Base-by-base conservation (phyloP, 1,140 invertebrate genomes). In the Mylabris phalerata region DNA sequence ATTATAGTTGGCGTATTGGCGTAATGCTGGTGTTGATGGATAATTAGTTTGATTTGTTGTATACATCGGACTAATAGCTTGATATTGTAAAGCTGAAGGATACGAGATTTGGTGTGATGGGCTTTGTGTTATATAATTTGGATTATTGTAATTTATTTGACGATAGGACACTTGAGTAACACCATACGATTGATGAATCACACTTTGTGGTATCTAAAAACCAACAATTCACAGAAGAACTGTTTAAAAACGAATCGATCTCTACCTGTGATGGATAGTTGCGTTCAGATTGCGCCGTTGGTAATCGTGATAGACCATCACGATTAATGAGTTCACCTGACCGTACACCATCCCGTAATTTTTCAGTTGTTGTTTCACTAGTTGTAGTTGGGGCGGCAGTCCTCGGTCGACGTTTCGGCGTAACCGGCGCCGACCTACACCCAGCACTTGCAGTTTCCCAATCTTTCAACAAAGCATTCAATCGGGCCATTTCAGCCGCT, bases 401-500 rank as follows among this genome's bases (percentile, higher is more conserved):
- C 45, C 40, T 49, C 32, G 40, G 44, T 4, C 45, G 19, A 9
- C 45, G 57, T 46, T 64, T 63, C 7, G 70, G 70, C 11, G 70
- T 72, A 4, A 59, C 41, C 7, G 68, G 65, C 13, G 70, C 59
- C 7, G 69, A 71, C 10, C 70, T 52, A 13, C 66, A 69, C 5
- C 66, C 67, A 9, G 68, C 62, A 55, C 82, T 83, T 2, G 80
- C 78, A 25, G 82, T 82, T 32, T 82, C 78, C 83, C 83, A 84
- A 67, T 83, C 78, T 57, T 81, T 79, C 50, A 84, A 76, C 40
- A 84, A 67, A 27, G 77, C 74, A 62, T 77, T 76, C 60, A 82
- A 72, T 55, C 82, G 72, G 56, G 80, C 80, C 57, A 77, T 75
- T 69, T 84, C 83, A 60, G 82, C 63, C 44, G 76, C 77, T 51